Evolutionary conservation across 2,113 vertebrate species (phyloP), one percentile per base, ranked within the genome.

Genomic region (Actenoides hombroni): DNA sequence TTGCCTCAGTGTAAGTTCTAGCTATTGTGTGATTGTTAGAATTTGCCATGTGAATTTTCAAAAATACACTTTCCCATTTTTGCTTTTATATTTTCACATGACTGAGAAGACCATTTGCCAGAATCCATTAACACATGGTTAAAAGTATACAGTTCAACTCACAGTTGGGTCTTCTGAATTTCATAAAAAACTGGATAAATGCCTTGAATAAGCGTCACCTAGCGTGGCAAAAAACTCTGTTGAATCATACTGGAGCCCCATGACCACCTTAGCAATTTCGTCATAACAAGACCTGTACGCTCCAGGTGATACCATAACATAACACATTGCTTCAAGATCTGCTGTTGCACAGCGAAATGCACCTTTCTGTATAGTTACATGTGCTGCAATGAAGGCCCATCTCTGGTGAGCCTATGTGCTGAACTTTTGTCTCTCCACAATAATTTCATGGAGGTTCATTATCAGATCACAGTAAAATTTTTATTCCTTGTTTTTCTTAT

Each of bases 381-480:
- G 78, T 84, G 17, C 9, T 64, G 9, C 28, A 12, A 49, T 68
- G 42, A 61, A 83, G 37, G 6, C 8, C 4, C 31, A 40, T 28
- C 1, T 1, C 1, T 35, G 11, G 14, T 63, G 9, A 83, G 5
- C 25, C 24, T 49, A 15, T 8, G 7, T 14, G 29, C 6, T 11
- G 10, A 51, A 19, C 37, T 42, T 83, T 76, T 64, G 5, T 73
- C 13, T 68, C 39, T 23, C 53, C 18, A 26, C 5, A 28, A 37
- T 28, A 63, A 63, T 11, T 57, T 63, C 31, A 56, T n/a, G 10
- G 40, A 63, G 16, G 10, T 87, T 60, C 13, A 5, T 37, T 74
- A 80, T 80, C 63, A 35, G 17, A n/a, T 42, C 29, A 51, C 16
- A 49, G 6, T 40, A 40, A 68, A 71, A 8, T 31, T 16, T 80